Evolutionary conservation across 2,113 vertebrate genomes (phyloP).

Genomic region (Noctilio leporinus): DNA sequence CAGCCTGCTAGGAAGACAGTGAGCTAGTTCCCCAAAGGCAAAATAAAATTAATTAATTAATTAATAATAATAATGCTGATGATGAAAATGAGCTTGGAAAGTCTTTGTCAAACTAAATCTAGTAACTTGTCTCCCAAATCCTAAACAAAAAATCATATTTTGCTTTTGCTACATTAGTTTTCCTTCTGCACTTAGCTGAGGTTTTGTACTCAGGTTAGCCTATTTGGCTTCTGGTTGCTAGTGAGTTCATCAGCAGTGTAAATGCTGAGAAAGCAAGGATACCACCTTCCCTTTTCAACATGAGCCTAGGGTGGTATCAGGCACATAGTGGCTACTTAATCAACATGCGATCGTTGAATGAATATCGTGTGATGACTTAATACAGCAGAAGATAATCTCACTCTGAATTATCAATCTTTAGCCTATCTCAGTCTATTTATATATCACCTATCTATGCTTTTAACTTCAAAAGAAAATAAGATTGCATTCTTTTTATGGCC

Average conservation of each 20-base stretch:
- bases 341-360: not conserved
- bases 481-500: not conserved
- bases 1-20: slow-evolving; percentile 3
- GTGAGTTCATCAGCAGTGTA: not conserved
- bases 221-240: not conserved
- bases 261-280: not conserved
- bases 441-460: not conserved
- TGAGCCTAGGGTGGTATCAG: not conserved
- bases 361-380: not conserved
- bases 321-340: not conserved
- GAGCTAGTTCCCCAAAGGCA: not conserved
- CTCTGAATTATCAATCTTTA: not conserved
- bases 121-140: not conserved
- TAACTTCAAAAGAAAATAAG: not conserved
- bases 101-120: slow-evolving; percentile 3
- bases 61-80: not conserved
- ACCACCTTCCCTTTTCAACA: not conserved
- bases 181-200: not conserved
- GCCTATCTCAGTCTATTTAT: not conserved
- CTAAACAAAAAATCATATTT: not conserved
- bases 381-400: not conserved
- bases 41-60: no score
- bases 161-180: not conserved
- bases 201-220: not conserved
- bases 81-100: slow-evolving; percentile 21